phyloP scores from a whole-genome alignment of 2,113 vertebrate species.

The Abramis brama region DNA sequence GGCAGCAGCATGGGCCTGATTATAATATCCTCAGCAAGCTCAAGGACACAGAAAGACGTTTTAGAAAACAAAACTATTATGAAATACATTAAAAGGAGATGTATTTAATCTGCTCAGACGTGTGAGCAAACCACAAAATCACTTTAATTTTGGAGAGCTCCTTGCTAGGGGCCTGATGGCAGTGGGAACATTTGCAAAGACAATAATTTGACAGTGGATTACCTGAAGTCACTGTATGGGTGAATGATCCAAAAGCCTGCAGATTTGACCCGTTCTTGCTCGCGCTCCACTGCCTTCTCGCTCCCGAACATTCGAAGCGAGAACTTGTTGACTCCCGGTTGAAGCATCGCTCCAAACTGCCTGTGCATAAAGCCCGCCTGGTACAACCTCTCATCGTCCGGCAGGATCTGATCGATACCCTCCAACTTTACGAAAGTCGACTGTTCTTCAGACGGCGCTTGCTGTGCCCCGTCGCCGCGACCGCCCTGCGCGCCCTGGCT shows the following conservation, averaged over 20 bases:
- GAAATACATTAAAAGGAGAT: neutral
- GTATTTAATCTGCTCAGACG: neutral
- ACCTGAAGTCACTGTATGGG: conserved; percentile 99
- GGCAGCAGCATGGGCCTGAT: neutral
- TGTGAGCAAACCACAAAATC: neutral
- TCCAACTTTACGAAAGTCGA: conserved; percentile 89
- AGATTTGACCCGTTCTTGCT: conserved; percentile 95
- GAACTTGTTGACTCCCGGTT: conserved; percentile 99
- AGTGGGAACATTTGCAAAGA: neutral
- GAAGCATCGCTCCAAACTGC: conserved; percentile 96
- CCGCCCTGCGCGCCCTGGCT: conserved; percentile 68
- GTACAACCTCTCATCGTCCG: conserved; percentile 88
- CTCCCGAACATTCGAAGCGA: conserved; percentile 98
- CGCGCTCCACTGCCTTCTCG: conserved; percentile 96
- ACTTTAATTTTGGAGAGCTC: neutral
- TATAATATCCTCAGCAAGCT: conserved; percentile 10
- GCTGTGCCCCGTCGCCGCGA: conserved; percentile 59
- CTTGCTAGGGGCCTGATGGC: neutral
- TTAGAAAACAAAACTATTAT: neutral
- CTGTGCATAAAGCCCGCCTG: conserved; percentile 96
- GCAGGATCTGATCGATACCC: conserved; percentile 84
- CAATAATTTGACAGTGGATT: conserved; percentile 61
- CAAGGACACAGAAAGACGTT: conserved; percentile 41
- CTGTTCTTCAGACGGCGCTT: conserved; percentile 73
- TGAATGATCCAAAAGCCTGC: conserved; percentile 99